These are phyloP conservation scores for Sphaeridia pumilis DNA, from an alignment of 2,888 invertebrate species.

Conservation along the genomic window DNA sequence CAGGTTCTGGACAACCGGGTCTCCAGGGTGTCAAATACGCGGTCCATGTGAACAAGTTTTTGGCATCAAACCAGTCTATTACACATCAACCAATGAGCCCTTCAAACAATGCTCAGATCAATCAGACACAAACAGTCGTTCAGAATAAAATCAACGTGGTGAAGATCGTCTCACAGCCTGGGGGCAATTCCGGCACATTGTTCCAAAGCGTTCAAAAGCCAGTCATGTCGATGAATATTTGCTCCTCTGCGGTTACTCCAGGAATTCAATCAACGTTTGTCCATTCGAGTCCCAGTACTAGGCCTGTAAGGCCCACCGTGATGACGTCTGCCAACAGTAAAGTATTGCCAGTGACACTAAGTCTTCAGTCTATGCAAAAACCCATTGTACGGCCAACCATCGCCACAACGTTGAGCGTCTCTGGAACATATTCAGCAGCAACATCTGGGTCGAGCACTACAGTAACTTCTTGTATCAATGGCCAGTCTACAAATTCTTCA, in stretches of 20 bases:
- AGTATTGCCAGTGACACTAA: slow-evolving; percentile 10
- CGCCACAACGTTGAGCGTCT: neutral
- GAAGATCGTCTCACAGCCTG: slow-evolving; percentile 9
- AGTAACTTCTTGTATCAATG: neutral
- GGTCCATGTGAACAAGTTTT: slow-evolving; percentile 5
- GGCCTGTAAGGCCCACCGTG: neutral
- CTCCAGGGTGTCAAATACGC: slow-evolving; percentile 4
- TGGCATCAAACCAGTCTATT: slow-evolving; percentile 4
- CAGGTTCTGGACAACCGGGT: slow-evolving; percentile 14
- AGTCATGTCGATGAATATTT: neutral
- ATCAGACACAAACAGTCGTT: neutral
- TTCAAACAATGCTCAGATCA: neutral
- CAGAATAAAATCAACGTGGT: slow-evolving; percentile 13
- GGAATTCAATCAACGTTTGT: neutral
- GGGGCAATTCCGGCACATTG: neutral
- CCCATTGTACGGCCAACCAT: neutral
- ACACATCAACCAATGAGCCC: neutral
- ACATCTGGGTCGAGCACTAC: neutral
- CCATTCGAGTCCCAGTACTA: neutral
- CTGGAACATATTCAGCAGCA: neutral
- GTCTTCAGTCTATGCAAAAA: neutral
- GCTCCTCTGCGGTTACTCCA: neutral
- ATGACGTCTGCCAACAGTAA: neutral
- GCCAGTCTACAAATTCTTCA: neutral
- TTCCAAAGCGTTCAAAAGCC: slow-evolving; percentile 2